Percentiles rank a stretch among this genome's conserved stretches.
Conservation (phyloP, 2,888 invertebrate species). For the Catocala nupta region DNA sequence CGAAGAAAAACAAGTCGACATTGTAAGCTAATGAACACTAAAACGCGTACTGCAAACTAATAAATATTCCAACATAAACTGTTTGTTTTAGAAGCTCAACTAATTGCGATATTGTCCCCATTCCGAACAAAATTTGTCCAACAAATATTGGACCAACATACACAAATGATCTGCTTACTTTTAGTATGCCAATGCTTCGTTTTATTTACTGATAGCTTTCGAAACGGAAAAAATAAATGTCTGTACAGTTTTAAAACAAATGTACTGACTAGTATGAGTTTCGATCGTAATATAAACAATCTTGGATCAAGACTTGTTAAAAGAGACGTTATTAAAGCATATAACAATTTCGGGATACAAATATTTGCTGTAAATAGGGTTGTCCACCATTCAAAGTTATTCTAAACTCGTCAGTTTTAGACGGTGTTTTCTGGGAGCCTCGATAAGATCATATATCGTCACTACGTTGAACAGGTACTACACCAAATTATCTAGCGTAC, state of each 20-base stretch:
- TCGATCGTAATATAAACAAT: background rate
- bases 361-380: too few species aligned
- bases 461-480: too few species aligned
- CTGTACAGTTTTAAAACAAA: constrained; percentile 11
- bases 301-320: constrained; percentile 11
- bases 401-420: too few species aligned
- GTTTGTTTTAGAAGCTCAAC: constrained; percentile 33
- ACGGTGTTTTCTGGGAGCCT: too few species aligned
- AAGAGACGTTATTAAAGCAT: constrained; percentile 12
- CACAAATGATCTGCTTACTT: constrained; percentile 16
- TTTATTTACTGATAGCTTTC: constrained; percentile 16
- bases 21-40: constrained; percentile 17
- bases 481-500: too few species aligned
- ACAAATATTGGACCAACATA: constrained; percentile 16
- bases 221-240: constrained; percentile 5
- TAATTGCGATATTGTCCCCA: constrained; percentile 49
- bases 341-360: too few species aligned
- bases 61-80: constrained; percentile 32
- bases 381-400: too few species aligned
- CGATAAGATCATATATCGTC: too few species aligned
- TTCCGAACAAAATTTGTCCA: constrained; percentile 29
- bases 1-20: constrained; percentile 4
- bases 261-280: constrained; percentile 3
- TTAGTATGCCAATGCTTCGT: constrained; percentile 13
- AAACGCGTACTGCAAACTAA: constrained; percentile 30